These are phyloP conservation scores for Drosophila ohnishii DNA, from an alignment of 1,140 invertebrate species.

Conservation along the genomic window DNA sequence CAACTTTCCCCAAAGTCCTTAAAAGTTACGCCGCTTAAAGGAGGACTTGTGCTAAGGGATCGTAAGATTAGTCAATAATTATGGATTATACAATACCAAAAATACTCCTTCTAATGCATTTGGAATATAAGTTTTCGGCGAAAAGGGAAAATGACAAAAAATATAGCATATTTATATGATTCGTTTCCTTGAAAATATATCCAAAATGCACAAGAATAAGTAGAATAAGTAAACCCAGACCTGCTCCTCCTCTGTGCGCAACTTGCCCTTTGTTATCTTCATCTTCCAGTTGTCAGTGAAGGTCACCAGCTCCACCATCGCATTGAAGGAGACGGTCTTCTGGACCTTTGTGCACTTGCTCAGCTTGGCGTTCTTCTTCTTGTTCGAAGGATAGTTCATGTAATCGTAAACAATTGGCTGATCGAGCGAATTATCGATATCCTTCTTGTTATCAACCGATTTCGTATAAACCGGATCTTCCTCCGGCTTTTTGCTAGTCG, in stretches of 20 bases:
- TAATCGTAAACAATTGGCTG: slow-evolving; percentile 55
- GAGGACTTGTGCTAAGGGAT: slow-evolving; percentile 10
- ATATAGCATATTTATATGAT: too few relatives aligned
- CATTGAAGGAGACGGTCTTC: slow-evolving; percentile 53
- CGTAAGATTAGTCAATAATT: not conserved
- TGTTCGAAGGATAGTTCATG: slow-evolving; percentile 54
- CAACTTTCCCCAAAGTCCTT: not conserved
- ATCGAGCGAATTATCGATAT: not conserved
- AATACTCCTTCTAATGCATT: not conserved
- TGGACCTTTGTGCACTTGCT: not conserved
- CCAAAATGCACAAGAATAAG: not conserved
- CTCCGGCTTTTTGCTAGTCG: not conserved
- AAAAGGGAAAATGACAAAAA: not conserved
- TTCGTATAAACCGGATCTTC: not conserved
- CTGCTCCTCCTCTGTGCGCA: slow-evolving; percentile 66
- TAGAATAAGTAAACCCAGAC: slow-evolving; percentile 9
- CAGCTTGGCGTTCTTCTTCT: slow-evolving; percentile 31
- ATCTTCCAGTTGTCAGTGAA: slow-evolving; percentile 58
- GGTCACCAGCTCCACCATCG: slow-evolving; percentile 56
- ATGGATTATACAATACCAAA: too few relatives aligned
- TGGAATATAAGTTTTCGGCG: not conserved
- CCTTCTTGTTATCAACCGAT: not conserved
- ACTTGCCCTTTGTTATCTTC: slow-evolving; percentile 27
- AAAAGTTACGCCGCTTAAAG: slow-evolving; percentile 26
- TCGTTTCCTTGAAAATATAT: not conserved